Evolutionary conservation across 2,113 vertebrate species (phyloP).

Genomic region (Onychostoma macrolepis): DNA sequence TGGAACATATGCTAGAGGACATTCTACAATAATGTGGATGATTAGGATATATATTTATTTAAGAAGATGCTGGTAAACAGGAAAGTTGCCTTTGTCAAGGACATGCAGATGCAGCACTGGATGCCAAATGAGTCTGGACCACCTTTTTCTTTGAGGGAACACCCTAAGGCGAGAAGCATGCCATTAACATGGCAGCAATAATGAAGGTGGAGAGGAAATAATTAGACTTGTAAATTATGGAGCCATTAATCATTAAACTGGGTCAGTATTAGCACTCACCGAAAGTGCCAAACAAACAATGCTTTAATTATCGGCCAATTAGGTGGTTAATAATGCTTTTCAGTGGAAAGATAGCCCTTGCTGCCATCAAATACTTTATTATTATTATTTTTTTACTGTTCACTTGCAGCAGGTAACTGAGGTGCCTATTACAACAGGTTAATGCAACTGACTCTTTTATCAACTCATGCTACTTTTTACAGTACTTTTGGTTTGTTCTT

Average conservation of each 20-base stretch:
- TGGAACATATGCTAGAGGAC: neutral
- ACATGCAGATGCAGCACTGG: neutral
- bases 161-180: conserved; percentile 24
- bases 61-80: neutral
- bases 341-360: conserved; percentile 8
- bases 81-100: conserved; percentile 5
- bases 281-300: conserved; percentile 65
- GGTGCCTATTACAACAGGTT: neutral
- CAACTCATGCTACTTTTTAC: neutral
- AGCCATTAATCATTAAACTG: conserved; percentile 66
- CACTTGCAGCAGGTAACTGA: neutral
- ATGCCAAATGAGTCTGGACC: conserved; percentile 6
- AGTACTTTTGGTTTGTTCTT: neutral
- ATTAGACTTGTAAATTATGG: conserved; percentile 65
- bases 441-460: conserved; percentile 5
- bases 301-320: conserved; percentile 67
- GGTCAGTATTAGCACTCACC: conserved; percentile 58
- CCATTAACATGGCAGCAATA: conserved; percentile 52
- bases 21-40: neutral
- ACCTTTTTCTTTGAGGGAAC: neutral
- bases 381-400: neutral
- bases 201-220: conserved; percentile 58
- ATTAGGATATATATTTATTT: neutral
- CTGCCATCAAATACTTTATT: neutral
- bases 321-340: conserved; percentile 67